Base-by-base conservation (phyloP, 1,140 invertebrate species). In the Tetranychus urticae region DNA sequence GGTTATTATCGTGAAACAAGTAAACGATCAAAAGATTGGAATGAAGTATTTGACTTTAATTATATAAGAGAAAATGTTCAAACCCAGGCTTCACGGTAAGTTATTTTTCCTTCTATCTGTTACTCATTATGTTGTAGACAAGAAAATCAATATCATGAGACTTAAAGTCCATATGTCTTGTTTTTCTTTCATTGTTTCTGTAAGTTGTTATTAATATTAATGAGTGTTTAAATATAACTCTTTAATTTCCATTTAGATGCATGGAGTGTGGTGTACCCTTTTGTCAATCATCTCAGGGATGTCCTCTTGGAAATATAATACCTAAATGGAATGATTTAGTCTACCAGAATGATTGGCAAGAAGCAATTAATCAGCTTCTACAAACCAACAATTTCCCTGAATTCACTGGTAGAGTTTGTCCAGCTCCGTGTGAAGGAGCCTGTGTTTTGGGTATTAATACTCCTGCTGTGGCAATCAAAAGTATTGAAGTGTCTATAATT, bases 221-320 rank as follows among this genome's bases (percentile, higher is more conserved):
- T 48, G 8, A 60, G 7, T n/a, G 8, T 50, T 34, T 59, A 8
- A 59, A 50, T 48, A 31, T 58, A 58, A 64, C 7, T 59, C 2
- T 54, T 56, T 50, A 33, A 3, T 48, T 55, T 23, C 50, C 58
- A 23, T 39, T 23, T 10, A 74, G 75, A 13, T 99, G 94, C 73
- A 98, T 98, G 94, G 93, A 98, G 67, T 98, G 94, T 74, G 94
- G 94, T 35, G 90, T 98, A 35, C 94, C 94, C 8, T 98, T 98
- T 75, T 99, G 94, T 71, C 93, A 98, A 75, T 90, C 87, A 42
- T 84, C 85, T 66, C 86, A 96, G 70, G 93, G 92, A 56, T 97
- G 94, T 74, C 93, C 94, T 2, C 78, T 99, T 14, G 91, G 90
- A 52, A 98, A 98, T 71, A 93, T 98, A 61, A 97, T 99, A 69